Evolutionary conservation across 2,888 invertebrate species (phyloP), one percentile per base, ranked within the genome.

Genomic region (Drosophila gaucha): DNA sequence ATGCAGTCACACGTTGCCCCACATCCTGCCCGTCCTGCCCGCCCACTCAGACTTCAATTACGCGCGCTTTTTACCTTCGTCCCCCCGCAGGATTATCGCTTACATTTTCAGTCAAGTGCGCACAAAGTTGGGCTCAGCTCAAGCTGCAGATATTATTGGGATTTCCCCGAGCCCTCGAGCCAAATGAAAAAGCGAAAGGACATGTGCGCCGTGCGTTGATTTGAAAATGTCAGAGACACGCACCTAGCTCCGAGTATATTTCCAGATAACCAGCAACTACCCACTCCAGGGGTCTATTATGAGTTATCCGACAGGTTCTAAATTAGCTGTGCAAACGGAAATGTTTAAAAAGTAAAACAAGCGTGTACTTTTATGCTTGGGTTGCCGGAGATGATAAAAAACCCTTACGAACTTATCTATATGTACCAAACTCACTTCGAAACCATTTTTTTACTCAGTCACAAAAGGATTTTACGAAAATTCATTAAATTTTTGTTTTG

Each of bases 71-170:
- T 62, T 70, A 67, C 72, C 71, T 66, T 47, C 67, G 41, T 51
- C 10, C 30, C 30, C 46, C 77, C 46, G 33, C 47, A 84, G 87
- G 80, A 88, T 83, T 88, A 78, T 80, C 78, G 88, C 86, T 78
- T 77, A 88, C 79, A 86, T 79, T 79, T 59, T 74, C 65, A 78
- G 85, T 83, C 78, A 80, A 84, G 77, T 88, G 75, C 67, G 71
- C 65, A 41, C 49, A 67, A 76, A 64, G 79, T 78, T 63, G 58
- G 50, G 69, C 64, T 65, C 63, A 47, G 64, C 49, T 66, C 38
- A 51, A 54, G 72, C 59, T 49, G 62, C 63, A 56, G 75, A 74
- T 74, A 74, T 74, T 71, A 66, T 36, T 44, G 46, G 39, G 44
- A 41, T 43, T 44, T n/a, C n/a, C 35, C 20, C 31, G 33, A 16